Evolutionary conservation across 2,888 invertebrate species (phyloP).

Genomic region (Spilosoma lubricipeda): DNA sequence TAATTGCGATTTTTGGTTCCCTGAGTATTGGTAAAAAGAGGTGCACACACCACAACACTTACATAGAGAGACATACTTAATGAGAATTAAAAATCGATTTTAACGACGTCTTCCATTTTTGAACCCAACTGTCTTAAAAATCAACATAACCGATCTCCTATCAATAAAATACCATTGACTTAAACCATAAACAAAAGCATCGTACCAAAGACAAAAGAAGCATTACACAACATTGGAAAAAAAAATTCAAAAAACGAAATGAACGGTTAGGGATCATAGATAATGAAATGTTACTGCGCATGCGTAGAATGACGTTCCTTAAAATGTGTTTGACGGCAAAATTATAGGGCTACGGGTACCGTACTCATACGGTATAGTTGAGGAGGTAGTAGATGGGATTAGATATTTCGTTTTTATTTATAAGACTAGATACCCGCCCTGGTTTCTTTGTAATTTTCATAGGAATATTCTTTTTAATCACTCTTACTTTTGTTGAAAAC

Average conservation of each 20-base stretch:
- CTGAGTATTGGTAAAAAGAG: too few species aligned
- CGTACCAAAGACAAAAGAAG: constrained; percentile 39
- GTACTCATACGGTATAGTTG: constrained; percentile 48
- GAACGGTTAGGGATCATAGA: constrained; percentile 70
- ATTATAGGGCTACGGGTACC: constrained; percentile 66
- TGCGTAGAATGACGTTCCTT: constrained; percentile 76
- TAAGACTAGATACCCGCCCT: too few species aligned
- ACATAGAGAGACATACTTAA: not conserved
- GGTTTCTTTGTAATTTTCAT: too few species aligned
- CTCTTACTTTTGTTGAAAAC: too few species aligned
- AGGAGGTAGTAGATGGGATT: constrained; percentile 30
- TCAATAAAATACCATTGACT: constrained; percentile 27
- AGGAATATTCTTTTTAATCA: too few species aligned
- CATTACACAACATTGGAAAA: constrained; percentile 36
- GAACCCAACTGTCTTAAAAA: constrained; percentile 12
- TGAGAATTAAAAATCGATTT: not conserved
- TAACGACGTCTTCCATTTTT: constrained; percentile 4
- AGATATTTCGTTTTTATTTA: not conserved
- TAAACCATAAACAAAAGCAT: constrained; percentile 32
- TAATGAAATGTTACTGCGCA: constrained; percentile 72
- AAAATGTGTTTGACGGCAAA: constrained; percentile 81
- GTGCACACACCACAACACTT: not conserved
- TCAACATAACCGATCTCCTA: constrained; percentile 12
- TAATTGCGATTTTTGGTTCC: too few species aligned
- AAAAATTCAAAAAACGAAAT: constrained; percentile 59